Conservation (phyloP, 2,797 vertebrate genomes). For the Labroides dimidiatus region DNA sequence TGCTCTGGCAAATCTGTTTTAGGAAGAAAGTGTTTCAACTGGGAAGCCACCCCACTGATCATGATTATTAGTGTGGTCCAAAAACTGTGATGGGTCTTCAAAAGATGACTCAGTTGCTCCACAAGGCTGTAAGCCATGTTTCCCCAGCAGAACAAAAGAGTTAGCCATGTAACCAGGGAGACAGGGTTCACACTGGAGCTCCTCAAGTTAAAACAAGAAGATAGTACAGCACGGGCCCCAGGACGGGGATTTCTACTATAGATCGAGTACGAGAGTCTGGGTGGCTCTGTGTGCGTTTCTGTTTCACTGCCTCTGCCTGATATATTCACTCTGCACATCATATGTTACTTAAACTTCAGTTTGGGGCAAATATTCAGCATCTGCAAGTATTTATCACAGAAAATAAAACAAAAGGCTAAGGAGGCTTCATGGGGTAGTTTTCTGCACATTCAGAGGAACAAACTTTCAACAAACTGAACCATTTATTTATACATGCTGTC, state of each 20-base stretch:
- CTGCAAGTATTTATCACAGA: constrained; percentile 72
- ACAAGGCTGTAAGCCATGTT: constrained; percentile 57
- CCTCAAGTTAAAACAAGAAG: constrained; percentile 51
- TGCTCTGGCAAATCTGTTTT: constrained; percentile 62
- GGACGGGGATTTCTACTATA: constrained; percentile 10
- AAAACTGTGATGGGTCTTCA: constrained; percentile 58
- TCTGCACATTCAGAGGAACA: constrained; percentile 57
- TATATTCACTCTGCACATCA: constrained; percentile 64
- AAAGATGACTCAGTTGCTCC: constrained; percentile 79
- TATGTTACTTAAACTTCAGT: constrained; percentile 60
- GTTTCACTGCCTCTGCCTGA: constrained; percentile 22
- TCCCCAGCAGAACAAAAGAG: constrained; percentile 53
- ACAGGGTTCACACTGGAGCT: constrained; percentile 48
- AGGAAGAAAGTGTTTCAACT: constrained; percentile 73
- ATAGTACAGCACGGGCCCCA: background rate
- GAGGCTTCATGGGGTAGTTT: constrained; percentile 58
- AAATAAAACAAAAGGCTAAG: constrained; percentile 61
- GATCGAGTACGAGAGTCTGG: constrained; percentile 2
- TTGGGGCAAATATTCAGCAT: constrained; percentile 67
- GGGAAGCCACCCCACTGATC: constrained; percentile 57
- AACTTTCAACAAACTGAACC: constrained; percentile 54
- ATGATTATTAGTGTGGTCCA: constrained; percentile 62
- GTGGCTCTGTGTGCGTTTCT: constrained; percentile 21
- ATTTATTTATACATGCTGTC: constrained; percentile 29
- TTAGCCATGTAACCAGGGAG: constrained; percentile 41